Percentiles rank a stretch among this genome's conserved stretches.
Conservation (phyloP, 2,113 vertebrate genomes). For the Cercocebus atys region DNA sequence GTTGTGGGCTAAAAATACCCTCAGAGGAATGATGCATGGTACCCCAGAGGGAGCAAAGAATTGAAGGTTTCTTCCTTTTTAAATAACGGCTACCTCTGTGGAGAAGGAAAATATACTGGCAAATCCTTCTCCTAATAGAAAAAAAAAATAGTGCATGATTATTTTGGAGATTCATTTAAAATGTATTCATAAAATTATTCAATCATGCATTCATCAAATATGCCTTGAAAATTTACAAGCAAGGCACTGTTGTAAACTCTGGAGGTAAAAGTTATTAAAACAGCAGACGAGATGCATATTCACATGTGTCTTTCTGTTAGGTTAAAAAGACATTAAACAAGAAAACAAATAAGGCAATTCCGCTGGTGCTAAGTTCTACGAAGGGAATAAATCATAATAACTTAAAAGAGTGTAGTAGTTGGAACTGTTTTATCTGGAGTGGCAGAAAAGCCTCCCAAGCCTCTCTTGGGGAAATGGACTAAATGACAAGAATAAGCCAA, state of each 20-base stretch:
- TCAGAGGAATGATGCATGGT: neutral
- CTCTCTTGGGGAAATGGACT: neutral
- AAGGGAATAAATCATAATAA: neutral
- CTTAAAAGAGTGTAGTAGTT: neutral
- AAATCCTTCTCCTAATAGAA: neutral
- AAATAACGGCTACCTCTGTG: neutral
- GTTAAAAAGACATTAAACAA: neutral
- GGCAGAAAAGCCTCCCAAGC: neutral
- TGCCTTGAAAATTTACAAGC: neutral
- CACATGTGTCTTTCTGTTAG: neutral
- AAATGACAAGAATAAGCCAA: neutral
- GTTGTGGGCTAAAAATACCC: constrained; percentile 51
- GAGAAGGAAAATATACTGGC: neutral
- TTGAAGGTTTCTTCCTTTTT: constrained; percentile 5
- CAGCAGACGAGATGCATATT: neutral
- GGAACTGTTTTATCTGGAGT: neutral
- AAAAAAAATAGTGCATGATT: neutral
- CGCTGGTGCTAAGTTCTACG: neutral
- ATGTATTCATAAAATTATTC: constrained; percentile 3
- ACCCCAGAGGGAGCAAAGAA: neutral
- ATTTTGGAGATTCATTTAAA: neutral
- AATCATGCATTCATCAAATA: constrained; percentile 6
- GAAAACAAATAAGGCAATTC: neutral
- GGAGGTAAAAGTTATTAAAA: neutral
- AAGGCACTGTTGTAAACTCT: neutral